Base-by-base conservation (phyloP, 1,140 invertebrate genomes). In the Drosophila yakuba region DNA sequence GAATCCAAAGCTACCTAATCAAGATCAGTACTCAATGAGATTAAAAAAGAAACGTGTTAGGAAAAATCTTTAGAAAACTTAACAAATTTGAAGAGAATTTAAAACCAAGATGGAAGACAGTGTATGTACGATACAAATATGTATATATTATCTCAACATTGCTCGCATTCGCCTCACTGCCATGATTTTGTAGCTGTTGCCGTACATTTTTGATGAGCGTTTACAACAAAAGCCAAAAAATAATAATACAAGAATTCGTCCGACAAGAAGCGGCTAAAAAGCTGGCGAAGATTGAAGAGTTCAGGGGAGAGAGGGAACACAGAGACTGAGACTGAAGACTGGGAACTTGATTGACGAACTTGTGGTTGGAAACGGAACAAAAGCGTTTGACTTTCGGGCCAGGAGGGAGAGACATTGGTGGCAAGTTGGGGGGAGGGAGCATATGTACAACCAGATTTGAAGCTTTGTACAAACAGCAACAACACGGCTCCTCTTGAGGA, bases 381-480 rank as follows among this genome's bases (percentile, higher is more conserved):
- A 41, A 59, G 64, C 64, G 61, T 47, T 20, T 67, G 23, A 14
- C n/a, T 48, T 23, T 35, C 36, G 28, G 38, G n/a, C 35, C 11
- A 48, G 23, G 11, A 43, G 23, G 15, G 15, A 20, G 23, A 20
- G 15, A 20, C 4, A 23, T 15, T 52, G 32, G 58, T 11, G n/a
- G 55, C 1, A 38, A 25, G n/a, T 32, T 47, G 41, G 15, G 38
- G 38, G 38, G 55, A 38, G 15, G 38, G 38, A 41, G 55, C 64
- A 72, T 82, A 72, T 82, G 77, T 88, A 89, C 77, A 89, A 89
- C 80, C 84, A 84, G 84, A 89, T 89, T 89, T 89, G 72, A 89
- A 89, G 84, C 84, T 89, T 89, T 89, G 66, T 89, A 89, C 80
- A 89, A 89, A 89, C 76, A 85, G 71, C 75, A 67, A 73, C 57